Percentiles rank a stretch among this genome's conserved stretches.
phyloP scores from a whole-genome alignment of 2,888 invertebrate species.

The Omphaloscelis lunosa region DNA sequence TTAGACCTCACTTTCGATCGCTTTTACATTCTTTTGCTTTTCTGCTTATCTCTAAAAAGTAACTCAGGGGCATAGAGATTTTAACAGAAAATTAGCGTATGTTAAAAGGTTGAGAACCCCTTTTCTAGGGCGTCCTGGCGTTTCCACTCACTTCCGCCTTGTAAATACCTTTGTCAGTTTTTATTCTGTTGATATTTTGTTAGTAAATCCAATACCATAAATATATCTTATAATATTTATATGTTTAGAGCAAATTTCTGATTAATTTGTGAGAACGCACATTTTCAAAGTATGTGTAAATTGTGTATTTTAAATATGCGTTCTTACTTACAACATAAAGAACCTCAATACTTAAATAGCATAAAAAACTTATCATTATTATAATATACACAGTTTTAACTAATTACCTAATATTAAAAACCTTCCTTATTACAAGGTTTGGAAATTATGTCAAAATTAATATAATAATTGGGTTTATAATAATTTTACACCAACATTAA shows the following conservation, averaged over 20 bases:
- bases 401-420: conserved; percentile 31
- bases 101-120: too few relatives aligned
- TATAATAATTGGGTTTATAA: conserved; percentile 10
- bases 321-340: conserved; percentile 18
- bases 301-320: not conserved
- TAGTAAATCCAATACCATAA: too few relatives aligned
- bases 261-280: not conserved
- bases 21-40: too few relatives aligned
- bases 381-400: conserved; percentile 27
- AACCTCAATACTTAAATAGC: conserved; percentile 43
- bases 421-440: conserved; percentile 25
- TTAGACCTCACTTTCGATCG: too few relatives aligned
- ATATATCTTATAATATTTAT: not conserved
- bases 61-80: too few relatives aligned
- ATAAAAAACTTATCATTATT: conserved; percentile 29
- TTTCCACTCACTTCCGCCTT: too few relatives aligned
- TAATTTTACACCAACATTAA: not conserved
- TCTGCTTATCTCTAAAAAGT: too few relatives aligned
- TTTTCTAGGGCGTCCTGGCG: too few relatives aligned
- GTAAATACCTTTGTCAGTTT: not conserved
- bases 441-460: conserved; percentile 28
- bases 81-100: too few relatives aligned
- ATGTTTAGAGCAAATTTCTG: not conserved
- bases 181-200: too few relatives aligned
- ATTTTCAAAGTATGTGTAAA: not conserved